phyloP scores from a whole-genome alignment of 2,797 vertebrate species.

The Eulemur mongoz region DNA sequence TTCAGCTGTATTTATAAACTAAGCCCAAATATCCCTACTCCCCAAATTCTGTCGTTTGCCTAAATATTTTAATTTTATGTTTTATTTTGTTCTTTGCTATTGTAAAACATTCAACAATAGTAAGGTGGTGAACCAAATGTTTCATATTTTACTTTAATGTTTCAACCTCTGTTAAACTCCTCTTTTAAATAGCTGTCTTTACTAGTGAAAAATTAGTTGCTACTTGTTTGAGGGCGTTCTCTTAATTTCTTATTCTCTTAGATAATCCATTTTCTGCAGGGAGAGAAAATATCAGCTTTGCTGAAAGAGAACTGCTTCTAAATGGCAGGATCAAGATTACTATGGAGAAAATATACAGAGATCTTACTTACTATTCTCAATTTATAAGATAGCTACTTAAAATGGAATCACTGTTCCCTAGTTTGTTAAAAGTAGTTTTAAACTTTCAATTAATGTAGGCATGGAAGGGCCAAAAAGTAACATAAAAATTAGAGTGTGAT shows the following conservation, averaged over 20 bases:
- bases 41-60: neutral
- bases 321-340: neutral
- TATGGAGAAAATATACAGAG: neutral
- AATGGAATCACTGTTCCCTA: neutral
- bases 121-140: neutral
- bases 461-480: neutral
- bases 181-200: neutral
- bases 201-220: neutral
- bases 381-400: constrained; percentile 5
- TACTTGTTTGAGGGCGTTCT: neutral
- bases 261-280: neutral
- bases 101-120: constrained; percentile 14
- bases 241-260: constrained; percentile 7
- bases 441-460: constrained; percentile 9
- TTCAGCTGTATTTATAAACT: neutral
- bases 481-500: constrained; percentile 26
- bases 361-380: neutral
- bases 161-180: neutral
- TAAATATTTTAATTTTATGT: constrained; percentile 38
- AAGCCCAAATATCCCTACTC: neutral
- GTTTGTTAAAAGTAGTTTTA: constrained; percentile 43
- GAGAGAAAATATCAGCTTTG: neutral
- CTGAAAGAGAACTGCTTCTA: constrained; percentile 21
- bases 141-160: neutral
- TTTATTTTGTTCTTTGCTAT: constrained; percentile 26